phyloP scores from a whole-genome alignment of 2,113 vertebrate genomes.

The Mungos mungo region DNA sequence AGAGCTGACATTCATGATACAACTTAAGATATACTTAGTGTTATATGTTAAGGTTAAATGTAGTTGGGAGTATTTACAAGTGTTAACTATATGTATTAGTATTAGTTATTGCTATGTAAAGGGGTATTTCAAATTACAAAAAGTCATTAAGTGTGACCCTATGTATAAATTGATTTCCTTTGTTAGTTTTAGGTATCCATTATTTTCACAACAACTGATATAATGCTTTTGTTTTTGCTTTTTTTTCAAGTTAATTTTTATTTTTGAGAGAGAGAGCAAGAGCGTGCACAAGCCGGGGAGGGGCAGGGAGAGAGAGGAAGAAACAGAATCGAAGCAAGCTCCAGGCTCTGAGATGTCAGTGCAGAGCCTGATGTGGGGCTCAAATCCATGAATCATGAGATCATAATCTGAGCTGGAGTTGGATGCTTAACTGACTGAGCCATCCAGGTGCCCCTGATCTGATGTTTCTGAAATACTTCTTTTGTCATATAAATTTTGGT shows the following conservation, averaged over 20 bases:
- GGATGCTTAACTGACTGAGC: too few species aligned
- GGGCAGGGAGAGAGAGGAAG: too few species aligned
- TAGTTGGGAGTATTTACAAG: not conserved
- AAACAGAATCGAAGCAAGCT: too few species aligned
- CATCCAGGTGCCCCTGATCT: not conserved
- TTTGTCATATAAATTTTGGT: not conserved
- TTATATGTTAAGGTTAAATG: not conserved
- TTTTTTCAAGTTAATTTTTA: too few species aligned
- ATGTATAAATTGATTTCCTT: not conserved
- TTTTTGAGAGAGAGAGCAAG: too few species aligned
- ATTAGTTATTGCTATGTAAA: conserved; percentile 16
- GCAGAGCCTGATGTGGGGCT: too few species aligned
- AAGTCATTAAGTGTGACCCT: not conserved
- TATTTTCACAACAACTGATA: not conserved
- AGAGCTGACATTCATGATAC: conserved; percentile 1
- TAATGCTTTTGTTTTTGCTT: not conserved
- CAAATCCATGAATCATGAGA: too few species aligned
- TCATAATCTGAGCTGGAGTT: too few species aligned
- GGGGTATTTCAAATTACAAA: not conserved
- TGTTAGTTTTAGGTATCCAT: not conserved
- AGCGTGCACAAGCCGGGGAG: too few species aligned
- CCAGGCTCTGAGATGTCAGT: too few species aligned
- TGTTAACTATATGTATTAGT: conserved; percentile 19
- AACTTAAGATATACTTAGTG: conserved; percentile 19
- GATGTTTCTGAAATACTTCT: conserved; percentile 29